A percentile compares a stretch with the other conserved stretches of the same genome.
Conservation (phyloP, 2,797 vertebrate genomes). For the Ibycter americanus region DNA sequence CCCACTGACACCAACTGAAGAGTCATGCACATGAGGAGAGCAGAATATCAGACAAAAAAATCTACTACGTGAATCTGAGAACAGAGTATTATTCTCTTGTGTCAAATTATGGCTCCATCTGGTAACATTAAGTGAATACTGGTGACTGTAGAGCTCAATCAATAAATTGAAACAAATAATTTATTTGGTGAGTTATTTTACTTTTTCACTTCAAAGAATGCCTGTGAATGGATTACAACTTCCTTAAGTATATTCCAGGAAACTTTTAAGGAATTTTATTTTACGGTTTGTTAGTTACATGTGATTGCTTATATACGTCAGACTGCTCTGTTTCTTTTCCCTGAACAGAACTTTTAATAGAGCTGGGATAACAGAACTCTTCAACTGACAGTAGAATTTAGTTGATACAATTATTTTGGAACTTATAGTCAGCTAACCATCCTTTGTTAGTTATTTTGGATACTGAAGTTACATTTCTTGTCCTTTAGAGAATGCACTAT, state of each 20-base stretch:
- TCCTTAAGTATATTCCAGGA: slow-evolving; percentile 29
- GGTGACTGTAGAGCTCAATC: slow-evolving; percentile 34
- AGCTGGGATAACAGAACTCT: background rate
- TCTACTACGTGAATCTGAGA: slow-evolving; percentile 37
- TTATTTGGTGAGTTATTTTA: slow-evolving; percentile 34
- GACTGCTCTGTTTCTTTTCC: background rate
- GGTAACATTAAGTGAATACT: slow-evolving; percentile 41
- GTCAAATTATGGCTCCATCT: slow-evolving; percentile 46
- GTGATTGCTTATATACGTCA: background rate
- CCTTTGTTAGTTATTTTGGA: background rate
- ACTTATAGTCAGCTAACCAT: background rate
- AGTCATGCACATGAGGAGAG: slow-evolving; percentile 38
- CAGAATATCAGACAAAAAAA: slow-evolving; percentile 44
- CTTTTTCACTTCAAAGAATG: slow-evolving; percentile 48
- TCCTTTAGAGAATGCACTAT: background rate
- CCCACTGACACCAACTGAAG: slow-evolving; percentile 57
- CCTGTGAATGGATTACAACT: background rate
- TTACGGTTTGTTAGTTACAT: slow-evolving; percentile 14
- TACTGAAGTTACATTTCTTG: background rate
- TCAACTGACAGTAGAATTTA: slow-evolving; percentile 5
- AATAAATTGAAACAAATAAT: slow-evolving; percentile 51
- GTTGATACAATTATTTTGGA: background rate
- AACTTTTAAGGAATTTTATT: slow-evolving; percentile 23
- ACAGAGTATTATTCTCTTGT: slow-evolving; percentile 19
- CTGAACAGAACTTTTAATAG: slow-evolving; percentile 16